Conservation (phyloP, 2,888 invertebrate genomes). For the Machimus atricapillus region DNA sequence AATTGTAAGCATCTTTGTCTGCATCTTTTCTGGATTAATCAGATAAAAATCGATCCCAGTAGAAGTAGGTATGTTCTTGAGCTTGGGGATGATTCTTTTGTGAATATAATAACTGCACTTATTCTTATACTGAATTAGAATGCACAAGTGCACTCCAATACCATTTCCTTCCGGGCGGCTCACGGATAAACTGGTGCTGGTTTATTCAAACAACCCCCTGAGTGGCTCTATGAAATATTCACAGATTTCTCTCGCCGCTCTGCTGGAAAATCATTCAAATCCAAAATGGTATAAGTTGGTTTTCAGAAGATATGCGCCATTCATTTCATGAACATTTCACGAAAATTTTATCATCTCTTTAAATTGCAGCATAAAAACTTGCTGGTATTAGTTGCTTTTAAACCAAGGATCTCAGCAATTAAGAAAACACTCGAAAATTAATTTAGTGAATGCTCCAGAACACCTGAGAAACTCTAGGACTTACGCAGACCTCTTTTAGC, state of each 20-base stretch:
- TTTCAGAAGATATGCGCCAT: not conserved
- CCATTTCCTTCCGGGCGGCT: not conserved
- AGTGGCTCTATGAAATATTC: not conserved
- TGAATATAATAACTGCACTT: not conserved
- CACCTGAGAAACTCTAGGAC: not conserved
- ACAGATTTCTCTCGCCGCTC: not conserved
- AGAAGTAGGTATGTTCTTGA: not conserved
- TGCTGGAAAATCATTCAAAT: not conserved
- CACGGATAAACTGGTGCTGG: not conserved
- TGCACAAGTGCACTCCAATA: not conserved
- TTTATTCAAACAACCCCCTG: not conserved
- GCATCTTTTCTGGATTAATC: not conserved
- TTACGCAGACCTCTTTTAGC: not conserved
- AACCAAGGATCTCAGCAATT: not conserved
- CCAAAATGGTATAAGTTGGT: not conserved
- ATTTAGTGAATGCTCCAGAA: not conserved
- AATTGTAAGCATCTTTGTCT: not conserved
- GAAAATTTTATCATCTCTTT: not conserved
- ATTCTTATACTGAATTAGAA: not conserved
- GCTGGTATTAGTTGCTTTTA: not conserved
- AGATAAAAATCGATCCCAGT: not conserved
- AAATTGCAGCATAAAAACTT: not conserved
- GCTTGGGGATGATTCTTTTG: not conserved
- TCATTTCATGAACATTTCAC: not conserved
- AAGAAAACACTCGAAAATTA: not conserved